Evolutionary conservation across 2,888 invertebrate species (phyloP), one percentile per base, ranked within the genome.

Genomic region (Mantis religiosa): DNA sequence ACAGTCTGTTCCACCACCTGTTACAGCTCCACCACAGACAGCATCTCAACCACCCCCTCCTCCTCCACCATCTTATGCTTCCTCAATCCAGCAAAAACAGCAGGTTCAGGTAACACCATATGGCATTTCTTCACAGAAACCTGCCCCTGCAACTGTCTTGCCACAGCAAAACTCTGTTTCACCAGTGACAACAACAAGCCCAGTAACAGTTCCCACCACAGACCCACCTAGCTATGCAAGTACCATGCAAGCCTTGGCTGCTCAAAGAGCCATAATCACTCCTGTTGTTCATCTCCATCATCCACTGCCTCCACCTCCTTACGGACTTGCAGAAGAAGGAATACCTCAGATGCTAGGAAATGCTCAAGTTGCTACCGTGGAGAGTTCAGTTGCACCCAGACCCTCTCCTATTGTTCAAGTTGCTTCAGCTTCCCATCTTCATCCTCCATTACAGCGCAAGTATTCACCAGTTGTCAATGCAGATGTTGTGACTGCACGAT

Each of bases 211-310:
- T 71, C 97, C 97, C 28, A 97, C 97, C 84, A 97, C 97, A 82
- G 98, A 98, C 92, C 98, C 98, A 0, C 98, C 98, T 9, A 98
- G 97, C 92, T 98, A 98, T 93, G 98, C 98, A 25, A 97, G 97
- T 92, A 97, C 97, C 85, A 98, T 98, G 96, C 97, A 97, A 93
- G 96, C 96, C 28, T 93, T 97, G 90, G 96, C 96, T 14, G 96
- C 95, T 87, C 95, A 96, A 92, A 94, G 96, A 88, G 96, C 95
- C 47, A 90, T 90, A 28, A 90, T 86, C 90, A 90, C 90, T 87
- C 90, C 89, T 86, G 90, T 90, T 28, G 90, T 89, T 25, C 91
- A 91, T 87, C 94, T 95, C 93, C 95, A 95, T 90, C 95, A 96
- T 89, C 95, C 94, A 8, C 90, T 92, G 84, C 96, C 95, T 25